Evolutionary conservation across 2,797 vertebrate species (phyloP).

Genomic region (Sciurus carolinensis): DNA sequence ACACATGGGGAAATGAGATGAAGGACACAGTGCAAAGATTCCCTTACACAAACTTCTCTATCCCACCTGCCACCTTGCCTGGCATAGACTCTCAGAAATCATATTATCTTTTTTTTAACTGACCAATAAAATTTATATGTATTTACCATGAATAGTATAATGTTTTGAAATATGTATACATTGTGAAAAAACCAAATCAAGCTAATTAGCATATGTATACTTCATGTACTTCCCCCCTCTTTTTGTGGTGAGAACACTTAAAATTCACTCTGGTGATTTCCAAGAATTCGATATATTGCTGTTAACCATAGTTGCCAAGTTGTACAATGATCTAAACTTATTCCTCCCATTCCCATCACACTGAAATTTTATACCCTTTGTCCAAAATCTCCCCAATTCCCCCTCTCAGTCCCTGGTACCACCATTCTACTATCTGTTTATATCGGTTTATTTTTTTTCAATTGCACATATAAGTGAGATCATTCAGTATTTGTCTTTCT

Average conservation of each 20-base stretch:
- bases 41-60: not conserved
- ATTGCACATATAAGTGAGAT: not conserved
- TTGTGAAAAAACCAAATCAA: not conserved
- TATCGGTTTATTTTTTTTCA: not conserved
- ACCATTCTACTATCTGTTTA: not conserved
- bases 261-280: not conserved
- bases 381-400: not conserved
- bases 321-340: no score
- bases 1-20: not conserved
- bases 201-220: not conserved
- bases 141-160: not conserved
- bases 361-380: not conserved
- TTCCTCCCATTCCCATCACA: not conserved
- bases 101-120: no score
- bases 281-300: not conserved
- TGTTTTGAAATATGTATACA: not conserved
- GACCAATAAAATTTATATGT: not conserved
- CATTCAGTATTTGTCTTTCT: not conserved
- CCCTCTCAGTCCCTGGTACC: not conserved
- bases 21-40: not conserved
- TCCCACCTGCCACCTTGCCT: not conserved
- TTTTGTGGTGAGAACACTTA: not conserved
- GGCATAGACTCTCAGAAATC: slow-evolving; percentile 3
- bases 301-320: not conserved
- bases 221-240: not conserved